A percentile compares a stretch with the other conserved stretches of the same genome.
phyloP scores from a whole-genome alignment of 2,888 invertebrate species.

The Noctua janthina region DNA sequence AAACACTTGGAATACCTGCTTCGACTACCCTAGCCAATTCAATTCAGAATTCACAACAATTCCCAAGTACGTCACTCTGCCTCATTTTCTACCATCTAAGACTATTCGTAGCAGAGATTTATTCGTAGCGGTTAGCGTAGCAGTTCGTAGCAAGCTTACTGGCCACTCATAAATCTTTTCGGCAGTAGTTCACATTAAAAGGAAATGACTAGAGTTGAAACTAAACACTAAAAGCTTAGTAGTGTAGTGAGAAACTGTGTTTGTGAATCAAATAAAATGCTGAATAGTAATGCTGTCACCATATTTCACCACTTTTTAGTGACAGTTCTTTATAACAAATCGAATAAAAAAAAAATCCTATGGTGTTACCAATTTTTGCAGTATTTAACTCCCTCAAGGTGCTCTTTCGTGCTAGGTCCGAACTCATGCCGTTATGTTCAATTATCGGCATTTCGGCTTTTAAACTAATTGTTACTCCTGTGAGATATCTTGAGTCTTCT shows the following conservation, averaged over 20 bases:
- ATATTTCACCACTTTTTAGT: constrained; percentile 22
- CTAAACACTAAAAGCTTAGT: constrained; percentile 53
- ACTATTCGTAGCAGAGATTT: constrained; percentile 51
- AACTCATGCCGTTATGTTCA: neutral
- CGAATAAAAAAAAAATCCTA: neutral
- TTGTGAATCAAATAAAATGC: constrained; percentile 26
- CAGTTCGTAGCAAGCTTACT: constrained; percentile 65
- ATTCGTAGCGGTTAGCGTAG: constrained; percentile 66
- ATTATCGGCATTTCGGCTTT: neutral
- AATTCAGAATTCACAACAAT: constrained; percentile 58
- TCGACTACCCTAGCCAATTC: constrained; percentile 64
- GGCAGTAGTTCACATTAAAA: constrained; percentile 57
- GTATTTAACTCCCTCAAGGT: neutral
- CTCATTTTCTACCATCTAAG: constrained; percentile 43
- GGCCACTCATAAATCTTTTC: constrained; percentile 62
- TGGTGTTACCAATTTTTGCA: neutral
- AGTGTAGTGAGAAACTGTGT: constrained; percentile 27
- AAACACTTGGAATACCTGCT: constrained; percentile 68
- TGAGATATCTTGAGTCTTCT: neutral
- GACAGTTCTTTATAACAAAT: neutral
- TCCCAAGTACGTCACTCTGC: constrained; percentile 63
- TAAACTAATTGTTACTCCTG: neutral
- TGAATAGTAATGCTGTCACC: neutral
- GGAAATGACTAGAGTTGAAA: constrained; percentile 57
- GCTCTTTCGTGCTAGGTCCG: neutral